Base-by-base conservation (phyloP, 2,888 invertebrate genomes). In the Heliconius erato region DNA sequence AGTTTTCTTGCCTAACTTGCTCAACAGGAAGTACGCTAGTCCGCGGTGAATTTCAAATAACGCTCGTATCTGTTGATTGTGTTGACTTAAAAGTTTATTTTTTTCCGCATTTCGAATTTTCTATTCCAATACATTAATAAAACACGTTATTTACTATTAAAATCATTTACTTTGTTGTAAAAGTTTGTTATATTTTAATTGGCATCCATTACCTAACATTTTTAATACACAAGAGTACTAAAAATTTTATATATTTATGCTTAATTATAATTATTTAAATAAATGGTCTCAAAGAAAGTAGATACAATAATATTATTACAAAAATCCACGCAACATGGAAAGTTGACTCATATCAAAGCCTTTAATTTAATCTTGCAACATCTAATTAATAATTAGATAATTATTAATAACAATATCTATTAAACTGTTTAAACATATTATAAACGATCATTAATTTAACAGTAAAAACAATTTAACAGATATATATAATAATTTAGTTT, bases 401-500 rank as follows among this genome's bases (percentile, higher is more conserved):
- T 49, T 26, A 72, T 49, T 44, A 44, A 26, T 16, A 72, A 49
- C 26, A 44, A 72, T 44, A 72, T 26, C 16, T 16, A 16, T 26
- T 16, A 26, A 40, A 11, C 71, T 40, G 5, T n/a, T 44, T 44
- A 71, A 71, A 28, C n/a, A n/a, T 44, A 40, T 23, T 54, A n/a
- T 71, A 71, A 49, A 7, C 72, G 26, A 71, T 3, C n/a, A 35
- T 69, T n/a, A 5, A 71, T 40, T 23, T n/a, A 71, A 69, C 32
- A 32, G 19, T 35, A 35, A 35, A 68, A 35, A 69, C 14, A 12
- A 71, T 71, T 71, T 44, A 40, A 71, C 14, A 26, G 12, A 49
- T 49, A 59, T 49, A 59, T 44, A 72, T 49, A 44, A 72, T 72
- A 44, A 44, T 72, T 72, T 72, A 72, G 26, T 72, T 72, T 26